Percentiles rank a stretch among this genome's conserved stretches.
phyloP scores from a whole-genome alignment of 2,113 vertebrate species.

The Lycaon pictus region DNA sequence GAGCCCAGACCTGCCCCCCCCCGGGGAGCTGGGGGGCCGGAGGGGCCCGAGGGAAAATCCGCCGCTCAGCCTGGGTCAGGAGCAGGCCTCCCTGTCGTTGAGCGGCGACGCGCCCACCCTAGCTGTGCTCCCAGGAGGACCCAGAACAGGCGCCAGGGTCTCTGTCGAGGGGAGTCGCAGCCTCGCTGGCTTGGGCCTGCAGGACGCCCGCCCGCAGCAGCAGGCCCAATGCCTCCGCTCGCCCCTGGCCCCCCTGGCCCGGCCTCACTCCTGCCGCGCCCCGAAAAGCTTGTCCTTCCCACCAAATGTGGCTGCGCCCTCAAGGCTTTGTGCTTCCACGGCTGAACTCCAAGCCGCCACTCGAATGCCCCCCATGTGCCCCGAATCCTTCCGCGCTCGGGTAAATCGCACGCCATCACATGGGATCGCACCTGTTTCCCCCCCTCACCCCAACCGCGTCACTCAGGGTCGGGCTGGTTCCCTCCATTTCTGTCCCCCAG shows the following conservation, averaged over 20 bases:
- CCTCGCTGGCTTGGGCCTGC: background rate
- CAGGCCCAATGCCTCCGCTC: background rate
- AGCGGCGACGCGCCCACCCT: too few species aligned
- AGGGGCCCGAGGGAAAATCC: too few species aligned
- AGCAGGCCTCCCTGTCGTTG: too few species aligned
- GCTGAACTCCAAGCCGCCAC: background rate
- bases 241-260: background rate
- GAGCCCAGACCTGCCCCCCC: background rate
- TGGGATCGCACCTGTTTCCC: background rate
- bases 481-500: background rate
- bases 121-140: background rate
- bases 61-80: too few species aligned
- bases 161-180: background rate
- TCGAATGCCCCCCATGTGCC: fast-evolving
- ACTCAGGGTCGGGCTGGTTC: background rate
- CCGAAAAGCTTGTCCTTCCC: background rate
- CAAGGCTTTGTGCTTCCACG: too few species aligned
- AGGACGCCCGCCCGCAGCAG: background rate
- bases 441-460: background rate
- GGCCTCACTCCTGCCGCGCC: background rate
- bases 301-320: fast-evolving
- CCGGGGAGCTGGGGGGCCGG: too few species aligned
- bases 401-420: fast-evolving
- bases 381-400: background rate
- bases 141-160: background rate